A percentile compares a stretch with the other conserved stretches of the same genome.
Conservation (phyloP, 1,140 invertebrate species). For the Solenopsis invicta region DNA sequence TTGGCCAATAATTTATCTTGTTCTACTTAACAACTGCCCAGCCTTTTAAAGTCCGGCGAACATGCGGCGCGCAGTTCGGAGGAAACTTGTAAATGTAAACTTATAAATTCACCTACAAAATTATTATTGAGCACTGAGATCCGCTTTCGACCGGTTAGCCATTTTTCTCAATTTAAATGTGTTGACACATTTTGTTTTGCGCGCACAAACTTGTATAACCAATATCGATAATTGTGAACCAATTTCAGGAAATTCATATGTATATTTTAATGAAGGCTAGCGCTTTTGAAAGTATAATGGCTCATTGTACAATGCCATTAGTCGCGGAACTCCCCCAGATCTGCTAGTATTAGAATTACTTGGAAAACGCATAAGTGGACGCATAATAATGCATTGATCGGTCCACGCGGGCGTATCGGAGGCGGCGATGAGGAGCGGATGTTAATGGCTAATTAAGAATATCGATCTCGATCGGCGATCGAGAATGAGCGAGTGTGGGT, state of each 20-base stretch:
- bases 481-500: conserved; percentile 35
- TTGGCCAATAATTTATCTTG: no score
- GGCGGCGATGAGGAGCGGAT: conserved; percentile 44
- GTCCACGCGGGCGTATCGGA: conserved; percentile 19
- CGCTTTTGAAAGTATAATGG: conserved; percentile 37
- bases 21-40: no score
- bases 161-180: no score
- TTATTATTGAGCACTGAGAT: no score
- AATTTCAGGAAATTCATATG: conserved; percentile 10
- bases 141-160: no score
- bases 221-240: not conserved
- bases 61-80: no score
- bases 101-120: no score
- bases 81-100: no score
- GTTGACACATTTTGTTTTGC: not conserved
- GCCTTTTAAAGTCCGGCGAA: no score
- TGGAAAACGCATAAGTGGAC: conserved; percentile 17
- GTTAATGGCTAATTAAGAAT: conserved; percentile 56
- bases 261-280: not conserved
- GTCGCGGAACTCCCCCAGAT: not conserved
- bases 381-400: conserved; percentile 56
- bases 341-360: conserved; percentile 26
- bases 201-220: not conserved
- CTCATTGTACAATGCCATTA: conserved; percentile 15
- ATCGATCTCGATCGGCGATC: conserved; percentile 63